Base-by-base conservation (phyloP, 2,888 invertebrate genomes). In the Blera fallax region DNA sequence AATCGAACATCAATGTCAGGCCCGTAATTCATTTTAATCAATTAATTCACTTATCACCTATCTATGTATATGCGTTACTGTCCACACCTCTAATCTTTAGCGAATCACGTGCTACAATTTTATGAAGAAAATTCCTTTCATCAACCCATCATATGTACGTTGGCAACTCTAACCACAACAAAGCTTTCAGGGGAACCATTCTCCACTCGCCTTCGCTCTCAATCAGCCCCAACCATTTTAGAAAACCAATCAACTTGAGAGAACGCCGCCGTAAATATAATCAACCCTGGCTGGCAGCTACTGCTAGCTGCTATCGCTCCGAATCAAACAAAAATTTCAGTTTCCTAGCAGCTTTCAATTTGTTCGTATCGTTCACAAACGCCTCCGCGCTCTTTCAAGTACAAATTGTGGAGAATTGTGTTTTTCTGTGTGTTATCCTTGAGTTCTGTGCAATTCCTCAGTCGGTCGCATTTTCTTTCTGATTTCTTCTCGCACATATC, bases 321-420 rank as follows among this genome's bases (percentile, higher is more conserved):
- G 45, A 65, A 54, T 67, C 65, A 85, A 76, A 85, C 81, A 77
- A 72, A 76, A 65, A 72, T 72, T 85, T 85, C 67, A 85, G 85
- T 85, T 85, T 62, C 76, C 76, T 50, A 72, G 77, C 67, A 85
- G 81, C 85, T 85, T 81, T 85, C 81, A 67, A 62, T 80, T 74
- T 50, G 84, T 80, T 76, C 58, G 65, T 14, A 34, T 48, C 4
- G n/a, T 48, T 21, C 3, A 8, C 10, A 48, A 50, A 43, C 62
- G 70, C 16, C 64, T 80, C 69, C 64, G 80, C 29, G 64, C 16
- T 5, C 14, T 40, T 60, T 56, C 70, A 50, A 45, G 16, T 27
- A 40, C 43, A 56, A 77, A 40, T 85, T 81, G 81, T 85, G 85
- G 85, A 85, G 81, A 67, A 70, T 52, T 50, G 2, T 24, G 3